A percentile compares a stretch with the other conserved stretches of the same genome.
Evolutionary conservation across 64 coral and sea anemone genomes (phyloP).

Genomic region (Pocillopora damicornis): DNA sequence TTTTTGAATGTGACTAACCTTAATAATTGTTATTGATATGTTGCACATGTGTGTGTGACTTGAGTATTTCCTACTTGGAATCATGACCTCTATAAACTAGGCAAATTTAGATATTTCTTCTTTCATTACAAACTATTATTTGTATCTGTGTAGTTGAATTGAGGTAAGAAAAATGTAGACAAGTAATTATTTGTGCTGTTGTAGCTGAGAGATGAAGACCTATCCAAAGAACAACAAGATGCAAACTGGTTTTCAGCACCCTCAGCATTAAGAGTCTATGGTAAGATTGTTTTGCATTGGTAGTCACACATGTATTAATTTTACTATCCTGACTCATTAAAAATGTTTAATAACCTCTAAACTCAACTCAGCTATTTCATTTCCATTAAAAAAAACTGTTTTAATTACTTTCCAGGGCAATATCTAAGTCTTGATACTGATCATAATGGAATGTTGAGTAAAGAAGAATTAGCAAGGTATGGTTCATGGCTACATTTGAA

Average conservation of each 20-base stretch:
- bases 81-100: no score
- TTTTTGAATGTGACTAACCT: no score
- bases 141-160: no score
- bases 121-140: no score
- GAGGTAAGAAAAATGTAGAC: no score
- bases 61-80: no score
- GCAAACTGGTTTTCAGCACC: conserved; percentile 99
- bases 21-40: no score
- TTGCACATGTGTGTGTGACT: no score
- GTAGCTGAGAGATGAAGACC: conserved; percentile 96
- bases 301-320: neutral
- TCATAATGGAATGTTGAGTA: conserved; percentile 99
- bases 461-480: conserved; percentile 94
- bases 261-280: conserved; percentile 96
- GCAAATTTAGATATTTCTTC: no score
- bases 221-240: conserved; percentile 98
- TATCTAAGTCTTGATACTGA: conserved; percentile 98
- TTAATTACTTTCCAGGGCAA: conserved; percentile 58
- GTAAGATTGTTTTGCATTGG: conserved; percentile 4
- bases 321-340: neutral
- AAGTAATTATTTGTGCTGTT: neutral
- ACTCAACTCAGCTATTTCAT: no score
- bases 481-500: neutral
- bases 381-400: no score
- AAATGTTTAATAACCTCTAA: neutral